Evolutionary conservation across 2,888 invertebrate genomes (phyloP).

Genomic region (Ormia ochracea): DNA sequence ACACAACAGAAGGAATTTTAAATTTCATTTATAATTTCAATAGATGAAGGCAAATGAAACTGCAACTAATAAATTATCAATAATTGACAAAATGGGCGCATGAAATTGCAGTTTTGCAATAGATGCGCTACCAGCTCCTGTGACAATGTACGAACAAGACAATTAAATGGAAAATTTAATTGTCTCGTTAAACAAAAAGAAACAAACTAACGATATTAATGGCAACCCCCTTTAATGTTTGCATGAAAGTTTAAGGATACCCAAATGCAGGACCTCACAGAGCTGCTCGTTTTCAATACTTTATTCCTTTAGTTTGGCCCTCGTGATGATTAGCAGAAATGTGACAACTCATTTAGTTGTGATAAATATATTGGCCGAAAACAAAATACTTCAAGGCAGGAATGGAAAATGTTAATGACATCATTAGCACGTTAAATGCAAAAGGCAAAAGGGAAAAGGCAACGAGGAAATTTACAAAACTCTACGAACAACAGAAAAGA

Average conservation of each 20-base stretch:
- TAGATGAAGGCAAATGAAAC: conserved; percentile 14
- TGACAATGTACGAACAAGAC: conserved; percentile 57
- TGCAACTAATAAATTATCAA: conserved; percentile 59
- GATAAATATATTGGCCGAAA: conserved; percentile 5
- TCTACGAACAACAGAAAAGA: conserved; percentile 47
- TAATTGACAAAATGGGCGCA: conserved; percentile 59
- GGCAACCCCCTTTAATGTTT: conserved; percentile 40
- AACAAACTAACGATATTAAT: background rate
- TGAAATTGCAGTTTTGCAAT: conserved; percentile 60
- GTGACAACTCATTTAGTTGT: conserved; percentile 60
- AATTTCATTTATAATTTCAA: conserved; percentile 17
- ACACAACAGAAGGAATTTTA: background rate
- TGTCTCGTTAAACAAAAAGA: background rate
- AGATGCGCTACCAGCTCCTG: conserved; percentile 40
- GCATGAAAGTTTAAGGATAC: conserved; percentile 17
- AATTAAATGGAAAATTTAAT: conserved; percentile 46
- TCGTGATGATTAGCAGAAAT: conserved; percentile 49
- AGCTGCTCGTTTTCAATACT: background rate
- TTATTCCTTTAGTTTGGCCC: background rate
- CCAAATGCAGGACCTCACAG: conserved; percentile 47
- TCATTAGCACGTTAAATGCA: conserved; percentile 51
- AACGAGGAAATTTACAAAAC: background rate
- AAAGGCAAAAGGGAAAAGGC: background rate
- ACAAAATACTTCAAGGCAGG: background rate
- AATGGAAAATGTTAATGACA: conserved; percentile 55